phyloP scores from a whole-genome alignment of 2,797 vertebrate genomes.

The Sparus aurata region DNA sequence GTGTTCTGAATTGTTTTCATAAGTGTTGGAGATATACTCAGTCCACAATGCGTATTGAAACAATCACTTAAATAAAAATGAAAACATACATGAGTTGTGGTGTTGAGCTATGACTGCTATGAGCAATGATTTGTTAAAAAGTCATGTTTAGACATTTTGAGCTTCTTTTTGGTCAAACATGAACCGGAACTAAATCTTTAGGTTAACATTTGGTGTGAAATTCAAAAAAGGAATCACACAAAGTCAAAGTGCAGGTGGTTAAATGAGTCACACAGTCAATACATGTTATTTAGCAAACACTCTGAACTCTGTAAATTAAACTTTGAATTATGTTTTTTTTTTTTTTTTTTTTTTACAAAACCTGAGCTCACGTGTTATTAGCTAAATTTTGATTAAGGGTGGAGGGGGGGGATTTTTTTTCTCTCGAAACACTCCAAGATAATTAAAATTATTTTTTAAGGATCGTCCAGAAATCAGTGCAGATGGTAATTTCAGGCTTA shows the following conservation, averaged over 20 bases:
- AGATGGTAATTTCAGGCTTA: slow-evolving; percentile 83
- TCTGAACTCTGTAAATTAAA: slow-evolving; percentile 7
- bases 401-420: slow-evolving; percentile 15
- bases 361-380: slow-evolving; percentile 29
- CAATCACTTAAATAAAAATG: not conserved
- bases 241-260: slow-evolving; percentile 11
- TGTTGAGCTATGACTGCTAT: slow-evolving; percentile 15
- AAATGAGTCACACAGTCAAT: slow-evolving; percentile 25
- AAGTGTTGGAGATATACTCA: not conserved
- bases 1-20: not conserved
- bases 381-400: slow-evolving; percentile 57
- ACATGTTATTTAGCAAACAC: slow-evolving; percentile 25
- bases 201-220: not conserved
- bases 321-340: too few species aligned
- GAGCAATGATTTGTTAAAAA: not conserved
- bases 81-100: not conserved
- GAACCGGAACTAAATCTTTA: slow-evolving; percentile 4
- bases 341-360: too few species aligned
- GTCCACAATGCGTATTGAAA: not conserved
- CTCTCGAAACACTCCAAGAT: slow-evolving; percentile 50
- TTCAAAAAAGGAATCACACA: not conserved
- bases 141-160: slow-evolving; percentile 3
- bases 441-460: slow-evolving; percentile 83
- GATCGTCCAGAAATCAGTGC: slow-evolving; percentile 84
- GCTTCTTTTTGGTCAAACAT: not conserved